Evolutionary conservation across 2,888 invertebrate genomes (phyloP).

Genomic region (Ptilodon capucinus): DNA sequence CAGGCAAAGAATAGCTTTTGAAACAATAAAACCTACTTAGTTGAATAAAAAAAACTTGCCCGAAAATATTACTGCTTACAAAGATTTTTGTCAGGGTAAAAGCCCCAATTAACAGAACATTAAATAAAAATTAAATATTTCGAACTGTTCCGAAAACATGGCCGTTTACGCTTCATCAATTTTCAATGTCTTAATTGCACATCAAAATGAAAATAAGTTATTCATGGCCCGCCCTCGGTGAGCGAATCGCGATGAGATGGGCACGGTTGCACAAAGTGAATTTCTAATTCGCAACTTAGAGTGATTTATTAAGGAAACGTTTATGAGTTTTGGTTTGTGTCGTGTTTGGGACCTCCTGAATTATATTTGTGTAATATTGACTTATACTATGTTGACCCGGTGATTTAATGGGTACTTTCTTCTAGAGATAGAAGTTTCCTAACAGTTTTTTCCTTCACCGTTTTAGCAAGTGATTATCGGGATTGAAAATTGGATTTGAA

Average conservation of each 20-base stretch:
- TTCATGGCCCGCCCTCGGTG: conserved; percentile 17
- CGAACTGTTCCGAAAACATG: background rate
- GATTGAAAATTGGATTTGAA: too few species aligned
- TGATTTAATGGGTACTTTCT: too few species aligned
- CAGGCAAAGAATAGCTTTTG: too few species aligned
- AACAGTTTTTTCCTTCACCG: too few species aligned
- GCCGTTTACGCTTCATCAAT: conserved; percentile 19
- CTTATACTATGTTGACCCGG: too few species aligned
- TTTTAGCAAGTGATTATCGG: too few species aligned
- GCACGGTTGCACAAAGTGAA: conserved; percentile 35
- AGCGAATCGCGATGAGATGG: conserved; percentile 19
- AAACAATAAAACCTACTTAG: too few species aligned
- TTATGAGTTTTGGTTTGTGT: background rate
- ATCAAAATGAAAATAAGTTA: conserved; percentile 20
- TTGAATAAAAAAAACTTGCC: too few species aligned
- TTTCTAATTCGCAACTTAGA: conserved; percentile 30
- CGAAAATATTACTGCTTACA: too few species aligned
- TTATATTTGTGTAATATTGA: background rate
- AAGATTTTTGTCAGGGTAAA: background rate
- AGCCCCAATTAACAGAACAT: background rate
- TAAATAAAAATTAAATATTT: conserved; percentile 1
- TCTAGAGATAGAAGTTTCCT: too few species aligned
- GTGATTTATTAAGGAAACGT: conserved; percentile 1
- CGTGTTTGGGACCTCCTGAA: background rate
- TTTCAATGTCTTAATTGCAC: conserved; percentile 15